These are phyloP conservation scores for Andinoacara biseriatus DNA, from an alignment of 2,113 vertebrate genomes.

Conservation along the genomic window DNA sequence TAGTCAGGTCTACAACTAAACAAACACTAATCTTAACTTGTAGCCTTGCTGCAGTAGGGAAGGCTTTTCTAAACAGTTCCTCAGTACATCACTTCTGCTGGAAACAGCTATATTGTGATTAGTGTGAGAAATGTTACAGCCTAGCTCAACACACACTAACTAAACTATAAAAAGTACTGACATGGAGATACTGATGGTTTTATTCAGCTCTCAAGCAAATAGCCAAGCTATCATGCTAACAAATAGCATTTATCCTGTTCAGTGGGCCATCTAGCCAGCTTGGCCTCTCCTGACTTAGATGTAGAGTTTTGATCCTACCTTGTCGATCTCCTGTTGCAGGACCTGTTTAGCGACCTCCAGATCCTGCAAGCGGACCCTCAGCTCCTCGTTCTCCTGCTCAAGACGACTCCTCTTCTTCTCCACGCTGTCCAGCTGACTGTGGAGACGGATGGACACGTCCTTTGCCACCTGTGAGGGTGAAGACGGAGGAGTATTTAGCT, in stretches of 20 bases:
- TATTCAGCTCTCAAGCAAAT: too few species aligned
- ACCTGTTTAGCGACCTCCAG: conserved; percentile 96
- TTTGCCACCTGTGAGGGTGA: conserved; percentile 88
- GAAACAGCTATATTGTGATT: neutral
- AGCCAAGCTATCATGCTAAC: neutral
- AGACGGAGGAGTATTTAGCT: neutral
- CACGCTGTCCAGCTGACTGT: conserved; percentile 91
- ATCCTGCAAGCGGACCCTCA: conserved; percentile 91
- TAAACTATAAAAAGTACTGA: neutral
- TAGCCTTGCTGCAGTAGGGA: neutral
- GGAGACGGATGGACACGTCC: conserved; percentile 94
- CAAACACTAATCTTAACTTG: neutral
- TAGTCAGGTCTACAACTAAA: neutral
- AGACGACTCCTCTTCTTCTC: conserved; percentile 92
- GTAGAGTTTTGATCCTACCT: conserved; percentile 76
- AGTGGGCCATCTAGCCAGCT: neutral
- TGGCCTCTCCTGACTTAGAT: neutral
- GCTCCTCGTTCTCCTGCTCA: conserved; percentile 95
- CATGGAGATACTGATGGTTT: neutral
- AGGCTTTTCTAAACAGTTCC: neutral
- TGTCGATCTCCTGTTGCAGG: conserved; percentile 94
- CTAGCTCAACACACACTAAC: neutral
- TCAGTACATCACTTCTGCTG: neutral
- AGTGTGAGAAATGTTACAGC: neutral
- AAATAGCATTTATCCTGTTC: neutral